These are phyloP conservation scores for Threskiornis aethiopicus DNA, from an alignment of 2,797 vertebrate genomes.

Conservation along the genomic window DNA sequence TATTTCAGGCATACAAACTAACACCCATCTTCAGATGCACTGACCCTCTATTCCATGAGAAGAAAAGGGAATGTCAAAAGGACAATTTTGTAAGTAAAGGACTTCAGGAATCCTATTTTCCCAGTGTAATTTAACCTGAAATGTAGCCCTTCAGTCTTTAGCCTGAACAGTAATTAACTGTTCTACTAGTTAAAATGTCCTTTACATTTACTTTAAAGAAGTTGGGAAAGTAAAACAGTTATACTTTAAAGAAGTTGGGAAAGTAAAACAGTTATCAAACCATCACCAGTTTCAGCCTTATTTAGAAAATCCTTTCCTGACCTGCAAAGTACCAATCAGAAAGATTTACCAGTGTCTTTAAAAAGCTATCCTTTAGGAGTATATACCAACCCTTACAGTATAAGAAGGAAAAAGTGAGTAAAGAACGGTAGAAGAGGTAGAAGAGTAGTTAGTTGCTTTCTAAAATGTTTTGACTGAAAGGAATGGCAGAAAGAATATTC, in stretches of 20 bases:
- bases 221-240: not conserved
- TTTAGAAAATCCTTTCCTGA: not conserved
- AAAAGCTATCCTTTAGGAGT: not conserved
- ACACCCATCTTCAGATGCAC: not conserved
- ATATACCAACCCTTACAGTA: not conserved
- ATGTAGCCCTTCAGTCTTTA: not conserved
- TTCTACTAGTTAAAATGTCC: not conserved
- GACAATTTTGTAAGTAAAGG: not conserved
- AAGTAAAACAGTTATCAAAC: not conserved
- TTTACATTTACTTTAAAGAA: not conserved
- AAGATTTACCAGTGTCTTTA: not conserved
- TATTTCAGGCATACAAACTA: not conserved
- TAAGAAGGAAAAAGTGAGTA: not conserved
- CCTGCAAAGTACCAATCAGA: not conserved
- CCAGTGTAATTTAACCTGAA: not conserved
- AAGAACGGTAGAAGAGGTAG: not conserved
- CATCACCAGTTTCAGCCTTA: not conserved
- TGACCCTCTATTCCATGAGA: not conserved
- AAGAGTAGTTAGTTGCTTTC: not conserved
- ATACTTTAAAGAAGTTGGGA: not conserved
- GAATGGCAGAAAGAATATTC: not conserved
- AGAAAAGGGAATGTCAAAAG: not conserved
- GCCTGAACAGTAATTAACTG: not conserved
- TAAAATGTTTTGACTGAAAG: not conserved
- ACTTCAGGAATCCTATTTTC: not conserved